Evolutionary conservation across 2,113 vertebrate genomes (phyloP).

Genomic region (Microtus oregoni): DNA sequence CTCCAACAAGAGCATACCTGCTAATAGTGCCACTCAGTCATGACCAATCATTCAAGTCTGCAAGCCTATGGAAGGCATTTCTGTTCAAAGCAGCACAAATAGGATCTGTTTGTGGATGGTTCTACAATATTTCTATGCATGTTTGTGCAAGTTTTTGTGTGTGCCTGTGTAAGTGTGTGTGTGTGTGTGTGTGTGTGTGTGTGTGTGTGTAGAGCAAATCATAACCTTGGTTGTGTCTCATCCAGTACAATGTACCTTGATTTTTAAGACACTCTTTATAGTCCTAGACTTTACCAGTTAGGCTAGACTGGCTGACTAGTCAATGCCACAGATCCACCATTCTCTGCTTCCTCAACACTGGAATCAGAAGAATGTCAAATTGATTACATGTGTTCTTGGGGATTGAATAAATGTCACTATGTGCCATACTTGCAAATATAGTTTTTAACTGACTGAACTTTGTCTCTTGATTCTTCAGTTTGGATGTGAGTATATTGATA

Average conservation of each 20-base stretch:
- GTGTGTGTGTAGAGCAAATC: background rate
- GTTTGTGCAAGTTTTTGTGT: background rate
- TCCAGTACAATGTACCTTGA: background rate
- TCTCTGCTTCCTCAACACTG: background rate
- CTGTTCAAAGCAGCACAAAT: background rate
- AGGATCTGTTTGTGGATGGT: background rate
- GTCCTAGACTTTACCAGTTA: background rate
- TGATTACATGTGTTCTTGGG: background rate
- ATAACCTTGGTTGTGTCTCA: background rate
- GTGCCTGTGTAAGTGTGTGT: background rate
- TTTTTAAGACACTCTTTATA: background rate
- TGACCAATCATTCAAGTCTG: background rate
- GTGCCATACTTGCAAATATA: background rate
- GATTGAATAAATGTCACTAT: background rate
- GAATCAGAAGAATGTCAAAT: background rate
- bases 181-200: background rate
- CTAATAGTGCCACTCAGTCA: background rate
- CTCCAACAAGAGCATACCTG: background rate
- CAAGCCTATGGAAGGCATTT: background rate
- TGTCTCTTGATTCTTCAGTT: background rate
- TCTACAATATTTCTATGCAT: background rate
- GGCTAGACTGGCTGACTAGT: background rate
- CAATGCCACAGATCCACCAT: background rate
- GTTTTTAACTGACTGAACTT: background rate
- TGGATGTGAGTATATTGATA: accelerated